Evolutionary conservation across 2,888 invertebrate genomes (phyloP).

Genomic region (Patella pellucida): DNA sequence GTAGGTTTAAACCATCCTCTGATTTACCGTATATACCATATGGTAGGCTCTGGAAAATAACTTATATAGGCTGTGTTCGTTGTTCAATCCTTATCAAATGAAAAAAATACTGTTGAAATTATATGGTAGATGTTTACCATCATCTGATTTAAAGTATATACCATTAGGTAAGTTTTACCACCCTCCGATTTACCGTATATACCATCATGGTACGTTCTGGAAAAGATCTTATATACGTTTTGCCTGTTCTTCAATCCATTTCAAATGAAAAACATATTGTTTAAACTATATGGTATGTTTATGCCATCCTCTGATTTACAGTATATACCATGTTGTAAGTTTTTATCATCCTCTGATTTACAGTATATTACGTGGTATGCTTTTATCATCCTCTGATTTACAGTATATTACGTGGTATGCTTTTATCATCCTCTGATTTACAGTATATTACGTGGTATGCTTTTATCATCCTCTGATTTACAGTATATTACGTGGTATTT

Average conservation of each 20-base stretch:
- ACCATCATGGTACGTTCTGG: too few relatives aligned
- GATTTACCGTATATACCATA: background rate
- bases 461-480: constrained; percentile 83
- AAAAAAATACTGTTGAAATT: too few relatives aligned
- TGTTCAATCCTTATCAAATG: too few relatives aligned
- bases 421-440: background rate
- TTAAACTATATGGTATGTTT: background rate
- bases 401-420: constrained; percentile 71
- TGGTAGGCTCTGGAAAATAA: too few relatives aligned
- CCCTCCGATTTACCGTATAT: background rate
- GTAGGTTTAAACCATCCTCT: constrained; percentile 55
- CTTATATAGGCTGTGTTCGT: too few relatives aligned
- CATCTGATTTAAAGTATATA: too few relatives aligned
- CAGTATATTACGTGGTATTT: constrained; percentile 80
- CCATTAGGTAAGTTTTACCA: too few relatives aligned
- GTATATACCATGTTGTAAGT: constrained; percentile 26
- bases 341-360: constrained; percentile 85
- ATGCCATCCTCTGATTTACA: background rate
- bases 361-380: constrained; percentile 80
- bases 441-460: background rate
- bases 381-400: background rate
- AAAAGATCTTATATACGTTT: too few relatives aligned
- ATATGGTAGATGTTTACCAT: too few relatives aligned
- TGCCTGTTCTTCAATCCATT: too few relatives aligned
- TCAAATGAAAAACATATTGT: too few relatives aligned